Percentiles rank a stretch among this genome's conserved stretches.
These are phyloP conservation scores for Resseliella maxima DNA, from an alignment of 2,888 invertebrate species.

Conservation along the genomic window DNA sequence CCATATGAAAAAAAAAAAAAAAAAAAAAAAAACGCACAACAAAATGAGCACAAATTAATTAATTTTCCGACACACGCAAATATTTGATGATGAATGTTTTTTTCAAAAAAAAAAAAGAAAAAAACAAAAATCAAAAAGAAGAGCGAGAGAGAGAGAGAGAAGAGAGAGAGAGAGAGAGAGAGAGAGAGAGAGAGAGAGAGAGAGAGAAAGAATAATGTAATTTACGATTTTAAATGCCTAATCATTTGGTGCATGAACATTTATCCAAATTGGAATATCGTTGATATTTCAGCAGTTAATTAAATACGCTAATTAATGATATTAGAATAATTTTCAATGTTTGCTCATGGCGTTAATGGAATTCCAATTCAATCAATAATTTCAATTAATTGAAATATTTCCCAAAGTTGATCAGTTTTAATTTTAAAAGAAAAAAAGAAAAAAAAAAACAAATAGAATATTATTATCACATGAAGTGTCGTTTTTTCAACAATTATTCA, in stretches of 20 bases:
- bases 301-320: constrained; percentile 39
- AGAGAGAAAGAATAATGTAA: not conserved
- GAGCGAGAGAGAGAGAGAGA: too few relatives aligned
- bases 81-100: constrained; percentile 9
- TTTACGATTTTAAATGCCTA: not conserved
- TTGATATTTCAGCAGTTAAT: not conserved
- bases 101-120: not conserved
- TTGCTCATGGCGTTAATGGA: constrained; percentile 41
- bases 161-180: too few relatives aligned
- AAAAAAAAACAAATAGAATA: too few relatives aligned
- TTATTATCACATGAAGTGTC: not conserved
- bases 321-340: constrained; percentile 20
- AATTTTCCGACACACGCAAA: not conserved
- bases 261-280: not conserved
- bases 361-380: constrained; percentile 26
- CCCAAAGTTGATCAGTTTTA: constrained; percentile 17
- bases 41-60: constrained; percentile 20
- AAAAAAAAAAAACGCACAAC: not conserved
- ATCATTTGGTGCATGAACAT: constrained; percentile 40
- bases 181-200: too few relatives aligned
- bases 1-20: too few relatives aligned
- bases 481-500: too few relatives aligned
- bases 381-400: constrained; percentile 41
- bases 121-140: not conserved
- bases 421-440: too few relatives aligned